A percentile compares a stretch with the other conserved stretches of the same genome.
Evolutionary conservation across 2,888 invertebrate species (phyloP).

Genomic region (Limenitis camilla): DNA sequence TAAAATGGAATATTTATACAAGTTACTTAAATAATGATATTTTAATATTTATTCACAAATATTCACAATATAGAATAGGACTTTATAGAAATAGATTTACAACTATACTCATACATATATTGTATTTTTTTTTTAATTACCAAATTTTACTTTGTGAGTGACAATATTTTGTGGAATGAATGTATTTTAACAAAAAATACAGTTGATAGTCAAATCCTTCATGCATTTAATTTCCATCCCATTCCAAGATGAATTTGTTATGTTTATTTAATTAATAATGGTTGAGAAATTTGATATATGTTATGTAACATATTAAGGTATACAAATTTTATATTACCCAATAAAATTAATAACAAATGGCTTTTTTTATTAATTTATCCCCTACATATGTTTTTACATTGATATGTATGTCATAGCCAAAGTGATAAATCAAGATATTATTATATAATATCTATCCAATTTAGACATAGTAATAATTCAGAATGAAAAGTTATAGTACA

Average conservation of each 20-base stretch:
- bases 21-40: not conserved
- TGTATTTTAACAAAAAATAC: not conserved
- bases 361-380: too few species aligned
- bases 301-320: too few species aligned
- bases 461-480: too few species aligned
- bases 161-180: not conserved
- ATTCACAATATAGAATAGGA: conserved; percentile 3
- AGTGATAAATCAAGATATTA: too few species aligned
- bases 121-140: not conserved
- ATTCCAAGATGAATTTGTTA: conserved; percentile 9
- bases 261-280: not conserved
- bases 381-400: too few species aligned
- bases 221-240: conserved; percentile 3
- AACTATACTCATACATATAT: not conserved
- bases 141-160: not conserved
- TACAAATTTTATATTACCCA: too few species aligned
- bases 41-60: conserved; percentile 5
- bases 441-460: too few species aligned
- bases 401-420: too few species aligned
- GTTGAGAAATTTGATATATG: too few species aligned
- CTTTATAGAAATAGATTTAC: not conserved
- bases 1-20: not conserved
- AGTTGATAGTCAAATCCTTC: not conserved
- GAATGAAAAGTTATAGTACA: too few species aligned
- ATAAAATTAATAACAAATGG: too few species aligned